phyloP scores from a whole-genome alignment of 2,113 vertebrate genomes.

The Sisor rabdophorus region DNA sequence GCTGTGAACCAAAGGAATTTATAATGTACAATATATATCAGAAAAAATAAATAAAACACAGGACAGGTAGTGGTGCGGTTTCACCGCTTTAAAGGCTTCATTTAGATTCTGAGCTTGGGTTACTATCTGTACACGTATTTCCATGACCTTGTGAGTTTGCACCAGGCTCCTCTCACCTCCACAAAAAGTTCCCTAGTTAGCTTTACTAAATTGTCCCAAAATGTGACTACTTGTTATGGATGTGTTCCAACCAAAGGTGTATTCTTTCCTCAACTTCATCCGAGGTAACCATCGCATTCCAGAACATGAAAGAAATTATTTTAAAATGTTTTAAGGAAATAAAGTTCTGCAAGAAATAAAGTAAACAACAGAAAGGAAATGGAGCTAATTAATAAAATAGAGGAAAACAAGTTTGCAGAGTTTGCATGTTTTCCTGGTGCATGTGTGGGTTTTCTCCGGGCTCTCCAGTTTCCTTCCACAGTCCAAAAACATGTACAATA shows the following conservation, averaged over 20 bases:
- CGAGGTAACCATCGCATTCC: neutral
- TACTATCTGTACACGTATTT: neutral
- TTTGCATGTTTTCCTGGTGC: no score
- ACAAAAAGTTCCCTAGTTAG: no score
- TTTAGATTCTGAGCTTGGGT: neutral
- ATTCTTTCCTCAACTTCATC: neutral
- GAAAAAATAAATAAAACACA: neutral
- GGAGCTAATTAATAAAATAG: no score
- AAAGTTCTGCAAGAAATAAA: no score
- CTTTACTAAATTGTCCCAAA: neutral
- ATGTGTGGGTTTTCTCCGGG: no score
- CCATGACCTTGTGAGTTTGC: neutral
- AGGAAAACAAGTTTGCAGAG: no score
- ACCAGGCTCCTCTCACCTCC: neutral
- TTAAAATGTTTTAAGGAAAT: no score
- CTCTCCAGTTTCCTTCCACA: no score
- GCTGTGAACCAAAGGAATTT: neutral
- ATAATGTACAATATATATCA: neutral
- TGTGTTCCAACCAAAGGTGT: no score
- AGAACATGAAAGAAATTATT: no score
- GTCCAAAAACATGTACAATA: no score
- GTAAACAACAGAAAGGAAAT: no score
- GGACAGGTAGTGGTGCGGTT: neutral
- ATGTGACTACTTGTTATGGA: neutral
- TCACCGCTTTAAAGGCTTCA: neutral